phyloP scores from a whole-genome alignment of 2,888 invertebrate genomes.

The Tethea ocularis region DNA sequence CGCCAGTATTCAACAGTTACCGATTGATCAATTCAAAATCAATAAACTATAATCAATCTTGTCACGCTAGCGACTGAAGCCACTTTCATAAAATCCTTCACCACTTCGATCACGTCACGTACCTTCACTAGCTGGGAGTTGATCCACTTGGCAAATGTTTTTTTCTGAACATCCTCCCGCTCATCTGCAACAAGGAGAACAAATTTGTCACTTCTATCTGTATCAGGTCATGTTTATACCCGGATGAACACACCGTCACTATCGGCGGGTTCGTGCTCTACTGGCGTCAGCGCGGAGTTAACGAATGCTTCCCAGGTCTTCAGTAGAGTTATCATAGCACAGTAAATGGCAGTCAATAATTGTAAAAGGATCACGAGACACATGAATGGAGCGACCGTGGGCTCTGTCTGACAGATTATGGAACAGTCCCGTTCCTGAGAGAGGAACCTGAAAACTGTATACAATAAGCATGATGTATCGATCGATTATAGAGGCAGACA shows the following conservation, averaged over 20 bases:
- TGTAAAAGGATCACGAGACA: neutral
- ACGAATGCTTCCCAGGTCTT: slow-evolving; percentile 57
- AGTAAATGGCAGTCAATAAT: neutral
- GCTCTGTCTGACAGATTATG: neutral
- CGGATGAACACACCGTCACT: neutral
- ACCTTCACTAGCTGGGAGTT: slow-evolving; percentile 94
- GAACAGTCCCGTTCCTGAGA: neutral
- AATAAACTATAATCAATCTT: no score
- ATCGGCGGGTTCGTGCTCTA: neutral
- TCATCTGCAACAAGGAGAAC: slow-evolving; percentile 88
- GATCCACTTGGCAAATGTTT: slow-evolving; percentile 96
- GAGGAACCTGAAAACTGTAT: slow-evolving; percentile 20
- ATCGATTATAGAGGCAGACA: slow-evolving; percentile 17
- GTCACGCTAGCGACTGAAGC: neutral
- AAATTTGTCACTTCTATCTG: neutral
- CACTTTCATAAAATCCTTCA: neutral
- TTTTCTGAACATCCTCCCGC: slow-evolving; percentile 96
- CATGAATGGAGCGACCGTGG: neutral
- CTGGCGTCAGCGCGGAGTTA: slow-evolving; percentile 13
- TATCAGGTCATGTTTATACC: neutral
- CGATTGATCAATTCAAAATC: no score
- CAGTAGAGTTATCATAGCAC: slow-evolving; percentile 56
- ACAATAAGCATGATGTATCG: slow-evolving; percentile 15
- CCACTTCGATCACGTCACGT: slow-evolving; percentile 27
- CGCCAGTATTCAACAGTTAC: no score